Evolutionary conservation across 2,113 vertebrate genomes (phyloP), one percentile per base, ranked within the genome.

Genomic region (Myanophis thanlyinensis): DNA sequence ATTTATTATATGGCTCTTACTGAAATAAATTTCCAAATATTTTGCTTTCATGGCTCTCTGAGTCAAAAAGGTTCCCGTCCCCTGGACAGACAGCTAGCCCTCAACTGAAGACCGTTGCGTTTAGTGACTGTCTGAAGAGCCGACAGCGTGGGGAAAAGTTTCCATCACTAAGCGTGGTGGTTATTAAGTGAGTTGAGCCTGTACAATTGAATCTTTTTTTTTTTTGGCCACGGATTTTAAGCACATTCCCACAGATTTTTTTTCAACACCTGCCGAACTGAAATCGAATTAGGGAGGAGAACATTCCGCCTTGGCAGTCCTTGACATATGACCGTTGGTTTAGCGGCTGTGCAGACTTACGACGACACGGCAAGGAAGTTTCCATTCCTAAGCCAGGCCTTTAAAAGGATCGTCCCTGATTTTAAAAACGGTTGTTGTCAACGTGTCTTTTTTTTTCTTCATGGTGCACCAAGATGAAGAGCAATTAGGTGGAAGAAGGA

Each of bases 111-210:
- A 30, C 27, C 1, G 4, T 62, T 62, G 27, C 27, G 0, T 9
- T 62, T 30, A 62, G 56, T 12, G 11, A 12, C 27, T 11, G 27
- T 30, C 30, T 30, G 56, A 62, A 62, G 56, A 1, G 10, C 0
- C 0, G 3, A 30, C 3, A 30, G 56, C 10, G 0, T 59, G 10
- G 56, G 10, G 3, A 30, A 54, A 30, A 10, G 27, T 59, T 30
- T 59, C 10, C 56, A 30, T 30, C 11, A 4, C 27, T 62, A 30
- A 62, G 56, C 3, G 1, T 30, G 12, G 3, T 30, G 11, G 59
- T 25, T 27, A 56, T 56, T 10, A 56, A 56, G 27, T 56, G 54
- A 27, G 54, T 59, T 62, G 59, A 10, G 4, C 0, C 59, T 13
- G 11, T 13, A 48, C n/a, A n/a, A n/a, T n/a, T 62, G 56, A 56